These are phyloP conservation scores for Myioborus melanocephalus DNA, from an alignment of 2,797 vertebrate genomes.

Conservation along the genomic window DNA sequence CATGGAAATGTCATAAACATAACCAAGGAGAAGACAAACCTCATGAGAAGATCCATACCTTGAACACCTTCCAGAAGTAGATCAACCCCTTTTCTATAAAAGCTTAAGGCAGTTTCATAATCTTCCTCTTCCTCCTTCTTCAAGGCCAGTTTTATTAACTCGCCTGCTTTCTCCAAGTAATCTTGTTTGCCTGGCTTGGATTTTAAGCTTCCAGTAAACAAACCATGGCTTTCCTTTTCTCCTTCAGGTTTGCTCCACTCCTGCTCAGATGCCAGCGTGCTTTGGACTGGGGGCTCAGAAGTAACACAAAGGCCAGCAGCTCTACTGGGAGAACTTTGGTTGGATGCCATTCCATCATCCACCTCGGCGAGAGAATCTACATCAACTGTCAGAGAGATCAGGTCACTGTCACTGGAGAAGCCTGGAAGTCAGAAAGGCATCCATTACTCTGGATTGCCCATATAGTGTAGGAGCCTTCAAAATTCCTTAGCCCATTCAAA, in stretches of 20 bases:
- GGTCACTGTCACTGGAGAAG: constrained; percentile 89
- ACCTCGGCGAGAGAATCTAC: constrained; percentile 86
- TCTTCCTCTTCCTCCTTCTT: constrained; percentile 92
- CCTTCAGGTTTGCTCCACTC: constrained; percentile 78
- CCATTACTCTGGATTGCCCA: neutral
- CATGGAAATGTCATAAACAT: neutral
- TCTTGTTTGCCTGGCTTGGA: constrained; percentile 80
- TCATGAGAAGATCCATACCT: constrained; percentile 75
- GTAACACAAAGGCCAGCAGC: constrained; percentile 74
- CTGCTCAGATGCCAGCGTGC: constrained; percentile 68
- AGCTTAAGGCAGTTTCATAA: constrained; percentile 88
- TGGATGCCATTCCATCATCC: constrained; percentile 98
- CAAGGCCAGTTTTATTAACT: constrained; percentile 88
- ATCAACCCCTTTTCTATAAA: constrained; percentile 91
- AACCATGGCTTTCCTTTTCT: constrained; percentile 75
- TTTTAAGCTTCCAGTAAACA: constrained; percentile 83
- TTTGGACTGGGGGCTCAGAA: constrained; percentile 66
- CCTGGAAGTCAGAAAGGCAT: constrained; percentile 71
- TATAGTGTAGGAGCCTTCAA: neutral
- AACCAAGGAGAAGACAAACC: neutral
- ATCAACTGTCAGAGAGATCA: constrained; percentile 87
- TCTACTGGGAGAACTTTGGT: constrained; percentile 87
- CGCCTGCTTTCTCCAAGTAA: constrained; percentile 90
- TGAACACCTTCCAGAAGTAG: constrained; percentile 93
- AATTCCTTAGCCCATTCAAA: neutral